Conservation (phyloP, 2,113 vertebrate species). For the Telmatochromis sp. region DNA sequence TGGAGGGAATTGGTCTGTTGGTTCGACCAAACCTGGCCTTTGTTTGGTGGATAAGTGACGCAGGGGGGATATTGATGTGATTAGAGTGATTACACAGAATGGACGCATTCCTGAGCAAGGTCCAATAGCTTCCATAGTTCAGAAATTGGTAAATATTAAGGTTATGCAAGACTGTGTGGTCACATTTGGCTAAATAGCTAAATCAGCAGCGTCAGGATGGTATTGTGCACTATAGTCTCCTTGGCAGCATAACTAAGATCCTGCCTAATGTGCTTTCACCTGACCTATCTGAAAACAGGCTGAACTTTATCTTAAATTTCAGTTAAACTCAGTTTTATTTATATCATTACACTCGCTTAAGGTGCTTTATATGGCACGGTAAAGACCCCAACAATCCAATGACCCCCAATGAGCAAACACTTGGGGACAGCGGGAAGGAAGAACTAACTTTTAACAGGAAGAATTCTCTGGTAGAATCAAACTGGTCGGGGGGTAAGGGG, state of each 20-base stretch:
- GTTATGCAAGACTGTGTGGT: conserved; percentile 4
- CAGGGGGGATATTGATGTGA: conserved; percentile 34
- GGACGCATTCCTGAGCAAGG: not conserved
- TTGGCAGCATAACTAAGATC: not conserved
- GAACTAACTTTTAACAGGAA: not conserved
- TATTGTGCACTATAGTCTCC: not conserved
- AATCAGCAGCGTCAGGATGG: not conserved
- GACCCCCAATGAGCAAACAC: not conserved
- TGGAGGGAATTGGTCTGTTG: not conserved
- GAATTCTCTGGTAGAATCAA: not conserved
- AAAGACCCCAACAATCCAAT: not conserved
- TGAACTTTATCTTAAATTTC: not conserved
- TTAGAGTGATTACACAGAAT: conserved; percentile 28
- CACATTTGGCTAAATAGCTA: not conserved
- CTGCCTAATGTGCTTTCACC: not conserved
- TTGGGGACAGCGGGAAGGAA: not conserved
- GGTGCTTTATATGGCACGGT: not conserved
- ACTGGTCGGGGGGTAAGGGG: not conserved
- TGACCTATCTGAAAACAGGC: not conserved
- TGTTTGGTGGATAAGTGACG: conserved; percentile 37
- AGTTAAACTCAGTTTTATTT: not conserved
- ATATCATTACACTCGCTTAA: not conserved
- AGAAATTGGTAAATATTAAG: not conserved
- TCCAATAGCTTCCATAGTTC: not conserved
- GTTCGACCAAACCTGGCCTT: conserved; percentile 25